phyloP scores from a whole-genome alignment of 2,797 vertebrate species.

The Characodon lateralis region DNA sequence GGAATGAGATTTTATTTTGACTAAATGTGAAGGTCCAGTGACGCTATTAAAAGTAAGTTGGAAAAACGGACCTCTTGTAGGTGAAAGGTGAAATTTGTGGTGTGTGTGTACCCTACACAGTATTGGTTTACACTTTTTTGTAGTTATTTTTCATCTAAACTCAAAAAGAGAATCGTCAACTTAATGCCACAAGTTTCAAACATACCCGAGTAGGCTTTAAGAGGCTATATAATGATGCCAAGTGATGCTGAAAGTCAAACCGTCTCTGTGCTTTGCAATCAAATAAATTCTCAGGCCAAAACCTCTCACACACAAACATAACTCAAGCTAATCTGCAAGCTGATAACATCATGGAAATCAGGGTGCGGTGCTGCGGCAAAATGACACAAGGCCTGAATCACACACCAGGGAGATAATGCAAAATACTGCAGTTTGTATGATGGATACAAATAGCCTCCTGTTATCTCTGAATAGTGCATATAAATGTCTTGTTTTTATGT shows the following conservation, averaged over 20 bases:
- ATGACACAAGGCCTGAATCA: slow-evolving; percentile 77
- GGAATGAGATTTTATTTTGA: too few species aligned
- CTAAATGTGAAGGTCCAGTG: too few species aligned
- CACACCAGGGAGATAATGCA: slow-evolving; percentile 43
- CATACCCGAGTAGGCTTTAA: not conserved
- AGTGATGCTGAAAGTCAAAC: slow-evolving; percentile 37
- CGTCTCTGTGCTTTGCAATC: slow-evolving; percentile 19
- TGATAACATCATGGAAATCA: slow-evolving; percentile 72
- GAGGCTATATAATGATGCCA: not conserved
- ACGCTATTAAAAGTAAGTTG: too few species aligned
- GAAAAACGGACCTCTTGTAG: too few species aligned
- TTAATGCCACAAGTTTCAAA: too few species aligned
- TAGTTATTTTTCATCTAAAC: too few species aligned
- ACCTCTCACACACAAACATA: slow-evolving; percentile 31
- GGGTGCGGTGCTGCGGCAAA: slow-evolving; percentile 48
- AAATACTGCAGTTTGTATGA: slow-evolving; percentile 58
- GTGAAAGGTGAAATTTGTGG: not conserved
- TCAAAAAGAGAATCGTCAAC: too few species aligned
- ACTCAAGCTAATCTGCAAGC: slow-evolving; percentile 63
- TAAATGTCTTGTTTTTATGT: slow-evolving; percentile 67
- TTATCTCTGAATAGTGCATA: slow-evolving; percentile 55
- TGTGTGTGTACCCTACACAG: not conserved
- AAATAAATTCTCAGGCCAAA: slow-evolving; percentile 35
- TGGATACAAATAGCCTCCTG: slow-evolving; percentile 68
- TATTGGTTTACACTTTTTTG: too few species aligned